Conservation (phyloP, 23 tunicate genomes). For the Trididemnum miniatum region DNA sequence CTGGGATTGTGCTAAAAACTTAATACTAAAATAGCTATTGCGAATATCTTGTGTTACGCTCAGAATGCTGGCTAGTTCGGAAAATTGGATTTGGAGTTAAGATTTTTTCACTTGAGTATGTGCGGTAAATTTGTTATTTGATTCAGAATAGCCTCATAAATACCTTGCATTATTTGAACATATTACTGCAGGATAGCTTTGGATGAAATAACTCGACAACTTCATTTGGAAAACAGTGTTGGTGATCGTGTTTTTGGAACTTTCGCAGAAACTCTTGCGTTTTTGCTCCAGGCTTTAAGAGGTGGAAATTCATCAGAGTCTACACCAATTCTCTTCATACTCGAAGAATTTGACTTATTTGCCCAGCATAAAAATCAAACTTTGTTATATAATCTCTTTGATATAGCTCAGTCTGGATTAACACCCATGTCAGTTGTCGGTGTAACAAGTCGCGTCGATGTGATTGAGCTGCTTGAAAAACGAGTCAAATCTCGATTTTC, state of each 20-base stretch:
- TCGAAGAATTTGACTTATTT: conserved; percentile 89
- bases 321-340: conserved; percentile 56
- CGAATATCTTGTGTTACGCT: too few relatives aligned
- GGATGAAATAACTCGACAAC: conserved; percentile 90
- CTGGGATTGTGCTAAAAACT: too few relatives aligned
- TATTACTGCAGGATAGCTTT: conserved; percentile 84
- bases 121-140: too few relatives aligned
- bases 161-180: too few relatives aligned
- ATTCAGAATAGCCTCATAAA: too few relatives aligned
- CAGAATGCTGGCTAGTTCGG: too few relatives aligned
- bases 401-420: conserved; percentile 64
- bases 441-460: conserved; percentile 73
- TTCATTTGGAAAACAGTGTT: conserved; percentile 77
- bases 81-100: too few relatives aligned
- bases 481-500: conserved; percentile 91
- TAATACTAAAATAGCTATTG: too few relatives aligned
- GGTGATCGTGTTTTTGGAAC: conserved; percentile 84
- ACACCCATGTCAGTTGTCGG: conserved; percentile 90
- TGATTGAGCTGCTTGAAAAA: conserved; percentile 87
- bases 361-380: conserved; percentile 94
- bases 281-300: conserved; percentile 70
- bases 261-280: conserved; percentile 70
- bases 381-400: conserved; percentile 82
- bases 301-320: conserved; percentile 57
- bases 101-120: too few relatives aligned